Evolutionary conservation across 2,888 invertebrate genomes (phyloP).

Genomic region (Mellilla xanthometata): DNA sequence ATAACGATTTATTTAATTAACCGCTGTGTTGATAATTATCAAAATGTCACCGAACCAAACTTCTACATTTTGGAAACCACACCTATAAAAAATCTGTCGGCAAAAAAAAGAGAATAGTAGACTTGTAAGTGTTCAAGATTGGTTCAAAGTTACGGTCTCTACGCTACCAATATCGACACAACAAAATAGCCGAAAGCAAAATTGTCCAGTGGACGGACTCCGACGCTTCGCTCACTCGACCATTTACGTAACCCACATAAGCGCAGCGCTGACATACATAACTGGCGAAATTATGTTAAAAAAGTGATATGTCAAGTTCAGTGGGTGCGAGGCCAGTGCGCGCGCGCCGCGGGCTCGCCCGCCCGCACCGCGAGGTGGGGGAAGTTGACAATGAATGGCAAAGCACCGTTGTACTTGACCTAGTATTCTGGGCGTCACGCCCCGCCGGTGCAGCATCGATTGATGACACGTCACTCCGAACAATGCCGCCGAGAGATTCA

Average conservation of each 20-base stretch:
- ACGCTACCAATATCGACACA: constrained; percentile 29
- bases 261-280: constrained; percentile 52
- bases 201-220: too few species aligned
- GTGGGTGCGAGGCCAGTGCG: constrained; percentile 65
- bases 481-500: constrained; percentile 16
- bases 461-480: constrained; percentile 57
- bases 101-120: too few species aligned
- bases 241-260: constrained; percentile 37
- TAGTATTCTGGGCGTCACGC: constrained; percentile 70
- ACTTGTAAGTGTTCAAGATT: too few species aligned
- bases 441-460: constrained; percentile 57
- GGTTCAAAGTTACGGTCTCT: too few species aligned
- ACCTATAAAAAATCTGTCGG: too few species aligned
- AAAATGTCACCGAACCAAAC: too few species aligned
- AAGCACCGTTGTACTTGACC: constrained; percentile 82
- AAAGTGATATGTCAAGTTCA: constrained; percentile 77
- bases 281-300: constrained; percentile 61
- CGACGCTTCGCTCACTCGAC: too few species aligned
- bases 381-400: constrained; percentile 78
- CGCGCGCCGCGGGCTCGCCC: constrained; percentile 46
- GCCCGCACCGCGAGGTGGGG: constrained; percentile 35
- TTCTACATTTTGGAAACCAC: too few species aligned
- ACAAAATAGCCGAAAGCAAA: too few species aligned
- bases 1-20: too few species aligned
- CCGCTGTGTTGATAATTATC: too few species aligned